A percentile compares a stretch with the other conserved stretches of the same genome.
Conservation (phyloP, 1,140 invertebrate genomes). For the Drosophila paulistorum region DNA sequence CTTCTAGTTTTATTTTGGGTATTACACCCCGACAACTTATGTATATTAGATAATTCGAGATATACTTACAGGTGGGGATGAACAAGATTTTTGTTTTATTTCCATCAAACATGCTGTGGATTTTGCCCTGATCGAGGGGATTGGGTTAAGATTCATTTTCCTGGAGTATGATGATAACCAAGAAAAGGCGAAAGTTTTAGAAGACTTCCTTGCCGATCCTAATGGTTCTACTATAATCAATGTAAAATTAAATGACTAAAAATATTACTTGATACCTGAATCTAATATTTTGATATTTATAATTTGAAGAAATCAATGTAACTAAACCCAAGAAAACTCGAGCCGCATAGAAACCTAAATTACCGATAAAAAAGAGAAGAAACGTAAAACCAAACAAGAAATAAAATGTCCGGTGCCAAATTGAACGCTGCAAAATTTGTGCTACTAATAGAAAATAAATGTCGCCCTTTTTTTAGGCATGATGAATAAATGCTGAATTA, state of each 20-base stretch:
- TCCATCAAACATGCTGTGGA: constrained; percentile 37
- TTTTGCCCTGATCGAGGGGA: constrained; percentile 19
- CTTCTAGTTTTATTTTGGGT: no score
- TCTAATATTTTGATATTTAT: no score
- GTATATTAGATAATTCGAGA: neutral
- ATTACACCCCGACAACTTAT: no score
- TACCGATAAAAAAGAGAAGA: neutral
- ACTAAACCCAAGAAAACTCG: neutral
- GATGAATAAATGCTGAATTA: neutral
- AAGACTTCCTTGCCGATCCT: no score
- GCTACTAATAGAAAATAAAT: neutral
- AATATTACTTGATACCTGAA: no score
- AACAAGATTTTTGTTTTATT: constrained; percentile 35
- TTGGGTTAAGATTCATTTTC: no score
- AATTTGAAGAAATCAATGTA: no score
- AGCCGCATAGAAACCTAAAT: neutral
- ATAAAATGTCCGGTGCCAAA: neutral
- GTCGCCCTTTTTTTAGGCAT: neutral
- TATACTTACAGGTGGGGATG: constrained; percentile 16
- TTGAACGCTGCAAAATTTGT: neutral
- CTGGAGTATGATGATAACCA: no score
- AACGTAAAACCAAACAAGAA: neutral
- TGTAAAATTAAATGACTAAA: no score
- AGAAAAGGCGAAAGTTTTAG: no score
- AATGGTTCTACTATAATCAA: no score